These are phyloP conservation scores for Tetheella fluctuosa DNA, from an alignment of 2,888 invertebrate species.

Conservation along the genomic window DNA sequence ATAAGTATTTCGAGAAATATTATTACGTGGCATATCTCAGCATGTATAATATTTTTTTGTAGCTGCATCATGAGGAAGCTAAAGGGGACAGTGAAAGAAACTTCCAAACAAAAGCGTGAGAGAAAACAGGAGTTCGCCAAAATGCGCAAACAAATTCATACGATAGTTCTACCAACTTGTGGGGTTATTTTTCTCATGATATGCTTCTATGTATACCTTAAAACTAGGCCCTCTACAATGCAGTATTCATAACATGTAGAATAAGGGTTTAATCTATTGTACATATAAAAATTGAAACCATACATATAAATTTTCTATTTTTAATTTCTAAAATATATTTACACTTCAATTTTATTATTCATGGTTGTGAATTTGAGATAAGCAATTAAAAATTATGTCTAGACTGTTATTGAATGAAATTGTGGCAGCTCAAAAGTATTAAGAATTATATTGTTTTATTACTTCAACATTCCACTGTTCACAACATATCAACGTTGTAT, in stretches of 20 bases:
- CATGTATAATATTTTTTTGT: slow-evolving; percentile 31
- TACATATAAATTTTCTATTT: neutral
- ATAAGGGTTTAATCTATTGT: slow-evolving; percentile 11
- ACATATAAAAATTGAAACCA: slow-evolving; percentile 1
- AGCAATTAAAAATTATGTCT: neutral
- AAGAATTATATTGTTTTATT: neutral
- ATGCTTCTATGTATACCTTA: slow-evolving; percentile 90
- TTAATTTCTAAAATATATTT: neutral
- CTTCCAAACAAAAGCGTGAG: slow-evolving; percentile 92
- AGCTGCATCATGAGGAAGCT: slow-evolving; percentile 88
- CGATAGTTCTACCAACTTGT: slow-evolving; percentile 89
- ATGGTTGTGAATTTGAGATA: slow-evolving; percentile 7
- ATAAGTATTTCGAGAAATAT: neutral
- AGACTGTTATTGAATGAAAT: neutral
- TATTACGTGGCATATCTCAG: slow-evolving; percentile 41
- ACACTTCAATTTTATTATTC: neutral
- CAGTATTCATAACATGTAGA: slow-evolving; percentile 60
- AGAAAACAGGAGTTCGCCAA: slow-evolving; percentile 93
- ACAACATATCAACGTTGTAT: neutral
- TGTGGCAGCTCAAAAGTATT: too few relatives aligned
- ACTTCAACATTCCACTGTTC: neutral
- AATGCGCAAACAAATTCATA: slow-evolving; percentile 90
- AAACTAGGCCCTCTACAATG: slow-evolving; percentile 87
- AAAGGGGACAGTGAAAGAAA: slow-evolving; percentile 92
- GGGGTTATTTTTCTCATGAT: slow-evolving; percentile 88